Evolutionary conservation across 1,140 invertebrate species (phyloP).

Genomic region (Diploscapter pachys): DNA sequence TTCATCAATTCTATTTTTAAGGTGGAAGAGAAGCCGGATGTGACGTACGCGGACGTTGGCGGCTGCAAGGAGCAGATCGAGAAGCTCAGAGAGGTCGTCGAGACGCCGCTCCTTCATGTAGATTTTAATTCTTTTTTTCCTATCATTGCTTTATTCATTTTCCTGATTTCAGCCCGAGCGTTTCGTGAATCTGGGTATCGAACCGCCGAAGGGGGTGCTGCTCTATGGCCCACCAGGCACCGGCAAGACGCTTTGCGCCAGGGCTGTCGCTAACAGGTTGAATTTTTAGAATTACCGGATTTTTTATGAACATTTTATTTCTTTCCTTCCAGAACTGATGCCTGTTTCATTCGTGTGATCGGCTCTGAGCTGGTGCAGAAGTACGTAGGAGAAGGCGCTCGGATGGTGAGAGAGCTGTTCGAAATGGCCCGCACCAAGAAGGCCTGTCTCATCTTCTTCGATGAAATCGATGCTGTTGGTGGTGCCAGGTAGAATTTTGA

Average conservation of each 20-base stretch:
- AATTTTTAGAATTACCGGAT: background rate
- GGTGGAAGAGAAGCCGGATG: slow-evolving; percentile 98
- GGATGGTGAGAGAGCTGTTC: slow-evolving; percentile 98
- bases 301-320: background rate
- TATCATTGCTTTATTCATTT: slow-evolving; percentile 23
- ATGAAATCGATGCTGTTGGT: slow-evolving; percentile 99
- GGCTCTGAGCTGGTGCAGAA: slow-evolving; percentile 93
- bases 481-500: slow-evolving; percentile 70
- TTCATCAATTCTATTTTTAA: background rate
- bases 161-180: slow-evolving; percentile 80
- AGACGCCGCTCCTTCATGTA: slow-evolving; percentile 93
- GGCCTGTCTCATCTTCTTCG: slow-evolving; percentile 98
- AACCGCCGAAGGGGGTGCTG: slow-evolving; percentile 96
- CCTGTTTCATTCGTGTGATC: slow-evolving; percentile 98
- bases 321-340: slow-evolving; percentile 75
- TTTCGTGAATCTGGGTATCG: slow-evolving; percentile 97
- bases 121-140: slow-evolving; percentile 53
- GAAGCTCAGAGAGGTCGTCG: slow-evolving; percentile 96
- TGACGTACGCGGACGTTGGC: slow-evolving; percentile 98
- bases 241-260: slow-evolving; percentile 90
- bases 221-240: slow-evolving; percentile 97
- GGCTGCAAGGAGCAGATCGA: slow-evolving; percentile 99
- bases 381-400: slow-evolving; percentile 96
- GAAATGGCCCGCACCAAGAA: slow-evolving; percentile 99
- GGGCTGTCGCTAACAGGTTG: slow-evolving; percentile 82